Evolutionary conservation across 2,888 invertebrate species (phyloP).

Genomic region (Poecilobothrus nobilitatus): DNA sequence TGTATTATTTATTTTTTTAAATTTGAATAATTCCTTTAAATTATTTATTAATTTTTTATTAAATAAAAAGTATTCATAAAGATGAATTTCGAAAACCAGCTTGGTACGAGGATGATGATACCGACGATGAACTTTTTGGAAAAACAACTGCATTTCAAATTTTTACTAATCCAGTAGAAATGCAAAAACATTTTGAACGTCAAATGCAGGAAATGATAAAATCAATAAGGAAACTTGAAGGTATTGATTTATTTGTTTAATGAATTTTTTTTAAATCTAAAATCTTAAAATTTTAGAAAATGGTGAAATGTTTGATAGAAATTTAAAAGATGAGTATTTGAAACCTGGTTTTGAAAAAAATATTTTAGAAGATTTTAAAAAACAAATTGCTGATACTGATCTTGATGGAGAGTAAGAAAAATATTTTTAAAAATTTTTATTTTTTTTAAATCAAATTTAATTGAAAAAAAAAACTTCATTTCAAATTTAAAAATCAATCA

Average conservation of each 20-base stretch:
- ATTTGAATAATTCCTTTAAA: too few relatives aligned
- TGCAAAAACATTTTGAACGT: constrained; percentile 53
- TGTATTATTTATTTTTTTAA: too few relatives aligned
- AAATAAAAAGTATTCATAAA: constrained; percentile 25
- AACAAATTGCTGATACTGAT: constrained; percentile 44
- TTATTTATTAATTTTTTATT: too few relatives aligned
- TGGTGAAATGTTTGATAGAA: constrained; percentile 32
- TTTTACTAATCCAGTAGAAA: constrained; percentile 52
- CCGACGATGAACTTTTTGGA: constrained; percentile 42
- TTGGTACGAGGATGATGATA: constrained; percentile 44
- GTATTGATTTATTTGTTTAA: constrained; percentile 23
- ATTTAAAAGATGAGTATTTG: constrained; percentile 47
- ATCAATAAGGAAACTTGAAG: constrained; percentile 42
- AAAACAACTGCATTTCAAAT: constrained; percentile 46
- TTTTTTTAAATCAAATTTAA: background rate
- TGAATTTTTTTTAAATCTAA: background rate
- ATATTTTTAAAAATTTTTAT: background rate
- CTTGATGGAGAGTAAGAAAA: constrained; percentile 50
- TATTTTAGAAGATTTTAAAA: constrained; percentile 35
- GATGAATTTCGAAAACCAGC: constrained; percentile 42
- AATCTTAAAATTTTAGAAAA: constrained; percentile 25
- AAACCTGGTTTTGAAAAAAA: constrained; percentile 46
- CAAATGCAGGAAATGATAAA: constrained; percentile 52
- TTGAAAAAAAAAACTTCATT: too few relatives aligned
- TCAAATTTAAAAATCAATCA: too few relatives aligned